These are phyloP conservation scores for Pipistrellus pygmaeus DNA, from an alignment of 2,797 vertebrate genomes.

Conservation along the genomic window DNA sequence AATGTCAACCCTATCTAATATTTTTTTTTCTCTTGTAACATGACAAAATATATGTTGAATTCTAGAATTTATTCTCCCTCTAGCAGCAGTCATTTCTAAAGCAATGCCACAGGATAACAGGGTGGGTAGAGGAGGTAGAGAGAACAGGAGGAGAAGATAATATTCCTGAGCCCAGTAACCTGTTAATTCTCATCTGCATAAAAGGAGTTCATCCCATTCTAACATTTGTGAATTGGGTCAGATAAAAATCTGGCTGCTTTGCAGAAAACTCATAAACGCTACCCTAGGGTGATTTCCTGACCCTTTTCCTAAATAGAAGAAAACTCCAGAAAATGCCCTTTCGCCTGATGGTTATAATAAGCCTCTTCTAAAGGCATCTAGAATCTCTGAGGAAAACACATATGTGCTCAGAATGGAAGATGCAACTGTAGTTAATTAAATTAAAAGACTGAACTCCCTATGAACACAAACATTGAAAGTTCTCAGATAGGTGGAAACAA, in stretches of 20 bases:
- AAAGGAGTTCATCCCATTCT: neutral
- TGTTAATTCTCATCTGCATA: neutral
- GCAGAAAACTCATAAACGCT: neutral
- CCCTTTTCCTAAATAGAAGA: too few relatives aligned
- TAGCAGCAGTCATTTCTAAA: neutral
- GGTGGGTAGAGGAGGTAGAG: rapidly evolving
- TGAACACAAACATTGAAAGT: neutral
- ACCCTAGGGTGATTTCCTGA: neutral
- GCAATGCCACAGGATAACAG: neutral
- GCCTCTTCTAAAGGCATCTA: neutral
- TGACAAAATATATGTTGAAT: neutral
- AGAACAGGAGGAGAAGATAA: neutral
- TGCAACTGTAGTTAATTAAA: neutral
- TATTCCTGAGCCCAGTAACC: neutral
- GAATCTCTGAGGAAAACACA: neutral
- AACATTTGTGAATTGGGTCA: neutral
- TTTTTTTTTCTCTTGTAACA: neutral
- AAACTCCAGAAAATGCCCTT: neutral
- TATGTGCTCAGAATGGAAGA: too few relatives aligned
- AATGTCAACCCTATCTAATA: neutral
- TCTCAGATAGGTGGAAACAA: neutral
- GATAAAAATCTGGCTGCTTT: neutral
- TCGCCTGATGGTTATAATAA: neutral
- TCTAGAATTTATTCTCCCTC: neutral
- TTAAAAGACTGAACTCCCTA: neutral